A percentile compares a stretch with the other conserved stretches of the same genome.
Conservation (phyloP, 2,113 vertebrate genomes). For the Proteles cristata region DNA sequence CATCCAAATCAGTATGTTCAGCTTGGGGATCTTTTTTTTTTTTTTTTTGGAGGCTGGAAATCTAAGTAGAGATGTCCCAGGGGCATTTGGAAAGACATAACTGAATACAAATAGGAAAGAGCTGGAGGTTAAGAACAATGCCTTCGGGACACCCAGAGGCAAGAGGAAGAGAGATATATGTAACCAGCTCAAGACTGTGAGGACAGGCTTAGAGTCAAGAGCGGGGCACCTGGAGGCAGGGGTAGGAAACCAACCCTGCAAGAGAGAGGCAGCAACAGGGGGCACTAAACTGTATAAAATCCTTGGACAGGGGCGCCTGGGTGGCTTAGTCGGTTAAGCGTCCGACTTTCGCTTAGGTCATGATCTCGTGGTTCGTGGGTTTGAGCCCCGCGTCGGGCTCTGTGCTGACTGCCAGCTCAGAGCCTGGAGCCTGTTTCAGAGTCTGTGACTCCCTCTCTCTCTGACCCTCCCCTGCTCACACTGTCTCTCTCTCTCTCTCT, state of each 20-base stretch:
- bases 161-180: neutral
- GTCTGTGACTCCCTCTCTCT: too few relatives aligned
- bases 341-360: too few relatives aligned
- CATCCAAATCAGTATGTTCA: neutral
- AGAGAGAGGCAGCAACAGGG: fast-evolving
- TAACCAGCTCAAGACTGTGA: neutral
- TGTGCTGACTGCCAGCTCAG: too few relatives aligned
- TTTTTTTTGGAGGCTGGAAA: neutral
- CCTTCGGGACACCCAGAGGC: neutral
- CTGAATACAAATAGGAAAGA: neutral
- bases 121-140: neutral
- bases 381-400: too few relatives aligned
- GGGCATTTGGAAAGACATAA: neutral
- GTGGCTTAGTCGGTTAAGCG: too few relatives aligned
- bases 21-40: neutral
- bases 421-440: too few relatives aligned
- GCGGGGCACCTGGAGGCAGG: neutral
- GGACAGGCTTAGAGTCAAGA: neutral
- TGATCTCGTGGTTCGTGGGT: too few relatives aligned
- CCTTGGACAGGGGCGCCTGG: too few relatives aligned
- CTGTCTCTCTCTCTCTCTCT: too few relatives aligned
- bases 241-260: neutral
- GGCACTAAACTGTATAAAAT: fast-evolving
- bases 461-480: too few relatives aligned
- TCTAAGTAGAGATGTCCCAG: neutral